Evolutionary conservation across 1,140 invertebrate genomes (phyloP), one percentile per base, ranked within the genome.

Genomic region (Drosophila willistoni): DNA sequence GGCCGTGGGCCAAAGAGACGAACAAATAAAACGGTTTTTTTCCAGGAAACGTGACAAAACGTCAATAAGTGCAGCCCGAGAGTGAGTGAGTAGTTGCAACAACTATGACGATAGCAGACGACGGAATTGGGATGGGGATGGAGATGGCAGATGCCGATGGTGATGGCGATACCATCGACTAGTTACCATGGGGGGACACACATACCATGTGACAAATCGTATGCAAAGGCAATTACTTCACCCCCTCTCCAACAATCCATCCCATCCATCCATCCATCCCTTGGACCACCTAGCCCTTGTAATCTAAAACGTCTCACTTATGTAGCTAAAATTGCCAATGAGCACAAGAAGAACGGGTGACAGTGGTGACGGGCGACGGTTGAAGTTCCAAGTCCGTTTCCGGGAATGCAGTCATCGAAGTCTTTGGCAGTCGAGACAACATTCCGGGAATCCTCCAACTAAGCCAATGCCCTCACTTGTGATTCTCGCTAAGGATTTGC

Each of bases 21-120:
- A 84, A 77, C 79, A 87, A 87, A 87, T 87, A 87, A 87, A 87
- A 83, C 83, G 79, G 73, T 87, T 83, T 84, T 84, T 79, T 89
- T 89, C 84, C 85, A 89, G 84, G 84, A 89, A 89, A 89, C 84
- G 84, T 89, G 84, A 89, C 84, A 89, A 89, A 89, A 89, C 84
- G 84, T 78, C 84, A 89, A 89, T 89, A 83, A 74, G 77, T 71
- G 68, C 51, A 51, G 61, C 57, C 33, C n/a, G n/a, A 17, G 19
- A 12, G 33, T 51, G 54, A 54, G 63, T 36, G 36, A 64, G 71
- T 79, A 66, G 73, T 79, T 64, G 47, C 60, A 63, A 68, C 65
- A 67, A 73, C 80, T 68, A 75, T 72, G 51, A 44, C 44, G 55
- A 72, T 64, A 61, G 36, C 34, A 42, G 14, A 34, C 44, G 47